Evolutionary conservation across 2,888 invertebrate genomes (phyloP).

Genomic region (Rotaria macrura): DNA sequence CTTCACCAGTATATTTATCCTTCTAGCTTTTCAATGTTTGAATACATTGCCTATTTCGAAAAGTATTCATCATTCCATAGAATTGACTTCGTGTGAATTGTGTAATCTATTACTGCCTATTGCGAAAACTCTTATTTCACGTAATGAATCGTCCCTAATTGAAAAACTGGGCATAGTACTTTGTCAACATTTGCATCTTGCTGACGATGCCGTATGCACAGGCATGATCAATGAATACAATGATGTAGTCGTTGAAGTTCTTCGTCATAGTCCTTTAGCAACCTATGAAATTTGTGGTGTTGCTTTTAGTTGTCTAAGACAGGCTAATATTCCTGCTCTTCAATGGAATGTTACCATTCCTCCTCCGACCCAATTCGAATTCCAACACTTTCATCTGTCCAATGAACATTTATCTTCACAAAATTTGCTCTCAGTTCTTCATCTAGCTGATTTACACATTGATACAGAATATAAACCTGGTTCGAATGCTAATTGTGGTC

Average conservation of each 20-base stretch:
- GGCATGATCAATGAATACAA: slow-evolving; percentile 26
- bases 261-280: slow-evolving; percentile 2
- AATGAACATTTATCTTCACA: background rate
- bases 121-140: slow-evolving; percentile 9
- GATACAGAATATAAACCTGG: slow-evolving; percentile 64
- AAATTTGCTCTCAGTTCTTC: slow-evolving; percentile 62
- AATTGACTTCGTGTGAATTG: background rate
- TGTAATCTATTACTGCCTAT: slow-evolving; percentile 20
- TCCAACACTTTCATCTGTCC: too few relatives aligned
- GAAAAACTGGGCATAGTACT: slow-evolving; percentile 16
- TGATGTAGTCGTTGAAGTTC: background rate
- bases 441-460: slow-evolving; percentile 76
- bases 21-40: background rate
- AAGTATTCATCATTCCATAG: background rate
- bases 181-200: slow-evolving; percentile 7
- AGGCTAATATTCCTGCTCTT: slow-evolving; percentile 6
- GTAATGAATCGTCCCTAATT: background rate
- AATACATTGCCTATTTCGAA: background rate
- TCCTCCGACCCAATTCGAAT: background rate
- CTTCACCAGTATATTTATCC: background rate
- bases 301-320: background rate
- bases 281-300: background rate
- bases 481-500: slow-evolving; percentile 62
- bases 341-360: slow-evolving; percentile 40
- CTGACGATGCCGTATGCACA: slow-evolving; percentile 14